Evolutionary conservation across 2,113 vertebrate species (phyloP), one percentile per base, ranked within the genome.

Genomic region (Ictalurus punctatus): DNA sequence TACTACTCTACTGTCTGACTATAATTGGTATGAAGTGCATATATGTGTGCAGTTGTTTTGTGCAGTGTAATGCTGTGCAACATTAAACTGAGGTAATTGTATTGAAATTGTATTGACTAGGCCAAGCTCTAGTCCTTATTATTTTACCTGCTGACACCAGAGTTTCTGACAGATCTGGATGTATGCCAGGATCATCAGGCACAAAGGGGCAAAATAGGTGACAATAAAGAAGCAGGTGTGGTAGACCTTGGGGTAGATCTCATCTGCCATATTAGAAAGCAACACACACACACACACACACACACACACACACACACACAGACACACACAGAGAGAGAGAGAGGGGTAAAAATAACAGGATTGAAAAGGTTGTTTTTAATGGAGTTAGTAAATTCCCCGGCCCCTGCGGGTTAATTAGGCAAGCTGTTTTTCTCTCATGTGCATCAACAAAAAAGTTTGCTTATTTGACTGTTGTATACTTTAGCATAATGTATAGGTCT

Each of bases 101-200:
- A 48, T 48, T 48, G 48, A 48, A 48, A 48, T 48, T 48, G 34
- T 34, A 34, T 34, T 34, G 34, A 34, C 48, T 10, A 10, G 48
- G 8, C 8, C 48, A 52, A 52, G 48, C 48, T 10, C 9, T 52
- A 52, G 48, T 52, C 48, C 8, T 52, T 52, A 59, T 71, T 6
- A 4, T 59, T 59, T 71, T 93, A 99, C 98, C 97, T 99, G 98
- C 80, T 97, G 97, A 92, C 97, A 98, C 98, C 98, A 99, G 27
- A 99, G 95, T 92, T 99, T 99, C 81, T 97, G 97, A 92, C 98
- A 99, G 94, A 99, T 99, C 93, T 99, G 98, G 90, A 98, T 95
- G 92, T 99, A 99, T 27, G 97, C 98, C 96, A 99, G 93, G 59
- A 98, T 96, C 98, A 99, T 99, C 21, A 99, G 96, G 93, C 98